These are phyloP conservation scores for Epizoanthus ramosus DNA, from an alignment of 92 coral and sea anemone species.

Conservation along the genomic window DNA sequence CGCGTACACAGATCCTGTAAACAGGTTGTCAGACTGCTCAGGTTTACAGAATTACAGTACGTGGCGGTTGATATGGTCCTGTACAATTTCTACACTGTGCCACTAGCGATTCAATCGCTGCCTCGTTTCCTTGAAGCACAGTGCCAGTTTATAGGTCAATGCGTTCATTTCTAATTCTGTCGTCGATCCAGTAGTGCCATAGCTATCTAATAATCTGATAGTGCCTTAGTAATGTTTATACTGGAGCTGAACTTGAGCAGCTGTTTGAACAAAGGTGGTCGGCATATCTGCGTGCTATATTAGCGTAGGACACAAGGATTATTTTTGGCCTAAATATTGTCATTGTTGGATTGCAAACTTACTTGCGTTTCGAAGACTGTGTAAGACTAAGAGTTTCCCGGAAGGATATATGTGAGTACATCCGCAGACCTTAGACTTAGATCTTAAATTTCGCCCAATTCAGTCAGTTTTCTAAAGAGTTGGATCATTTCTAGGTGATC, in stretches of 20 bases:
- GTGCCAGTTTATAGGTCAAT: too few species aligned
- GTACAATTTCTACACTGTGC: too few species aligned
- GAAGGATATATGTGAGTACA: neutral
- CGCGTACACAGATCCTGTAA: neutral
- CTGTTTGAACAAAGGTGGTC: neutral
- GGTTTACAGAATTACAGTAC: too few species aligned
- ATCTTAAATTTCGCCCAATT: neutral
- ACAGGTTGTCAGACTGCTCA: too few species aligned
- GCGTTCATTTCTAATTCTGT: too few species aligned
- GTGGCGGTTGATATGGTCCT: too few species aligned
- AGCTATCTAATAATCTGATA: too few species aligned
- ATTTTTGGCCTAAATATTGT: neutral
- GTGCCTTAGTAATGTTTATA: too few species aligned
- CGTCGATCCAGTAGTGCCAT: too few species aligned
- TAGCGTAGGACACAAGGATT: neutral
- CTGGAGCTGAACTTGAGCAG: neutral
- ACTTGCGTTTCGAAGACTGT: neutral
- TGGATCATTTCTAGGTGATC: too few species aligned
- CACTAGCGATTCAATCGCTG: too few species aligned
- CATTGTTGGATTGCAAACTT: neutral
- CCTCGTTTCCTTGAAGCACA: too few species aligned
- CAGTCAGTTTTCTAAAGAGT: neutral
- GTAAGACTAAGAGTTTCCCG: neutral
- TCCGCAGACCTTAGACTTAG: neutral
- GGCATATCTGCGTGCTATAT: neutral